Percentiles rank a stretch among this genome's conserved stretches.
These are phyloP conservation scores for Pycnonotus jocosus DNA, from an alignment of 2,113 vertebrate species.

Conservation along the genomic window DNA sequence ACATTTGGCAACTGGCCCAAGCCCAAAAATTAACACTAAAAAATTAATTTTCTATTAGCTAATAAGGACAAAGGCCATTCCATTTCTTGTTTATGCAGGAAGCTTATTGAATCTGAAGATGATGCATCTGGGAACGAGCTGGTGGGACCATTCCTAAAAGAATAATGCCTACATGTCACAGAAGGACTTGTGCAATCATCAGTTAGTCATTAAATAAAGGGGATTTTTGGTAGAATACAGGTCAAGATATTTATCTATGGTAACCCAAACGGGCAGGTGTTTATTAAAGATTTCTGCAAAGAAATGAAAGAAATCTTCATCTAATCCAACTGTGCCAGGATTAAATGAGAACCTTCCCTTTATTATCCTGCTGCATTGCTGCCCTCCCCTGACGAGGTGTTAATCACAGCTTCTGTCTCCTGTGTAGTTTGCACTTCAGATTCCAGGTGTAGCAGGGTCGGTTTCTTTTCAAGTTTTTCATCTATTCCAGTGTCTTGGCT, in stretches of 20 bases:
- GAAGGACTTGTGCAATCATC: not conserved
- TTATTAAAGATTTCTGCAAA: not conserved
- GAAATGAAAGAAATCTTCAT: not conserved
- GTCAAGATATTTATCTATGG: not conserved
- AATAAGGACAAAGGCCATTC: slow-evolving; percentile 18
- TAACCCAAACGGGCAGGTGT: not conserved
- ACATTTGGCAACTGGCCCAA: not conserved
- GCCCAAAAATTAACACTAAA: not conserved
- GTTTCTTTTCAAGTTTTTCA: not conserved
- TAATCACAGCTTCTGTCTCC: not conserved
- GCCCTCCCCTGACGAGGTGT: not conserved
- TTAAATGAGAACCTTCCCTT: not conserved
- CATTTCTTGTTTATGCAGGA: slow-evolving; percentile 9
- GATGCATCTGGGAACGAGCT: not conserved
- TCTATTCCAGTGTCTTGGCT: fast-evolving
- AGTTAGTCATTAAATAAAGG: not conserved
- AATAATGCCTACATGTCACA: not conserved
- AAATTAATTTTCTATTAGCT: slow-evolving; percentile 30
- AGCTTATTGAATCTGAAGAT: slow-evolving; percentile 27
- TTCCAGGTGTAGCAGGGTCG: not conserved
- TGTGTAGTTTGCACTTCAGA: not conserved
- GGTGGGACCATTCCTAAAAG: not conserved
- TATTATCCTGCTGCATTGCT: not conserved
- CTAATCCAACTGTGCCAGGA: not conserved
- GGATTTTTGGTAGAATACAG: not conserved